Conservation (phyloP, 2,113 vertebrate genomes). For the Equus quagga region DNA sequence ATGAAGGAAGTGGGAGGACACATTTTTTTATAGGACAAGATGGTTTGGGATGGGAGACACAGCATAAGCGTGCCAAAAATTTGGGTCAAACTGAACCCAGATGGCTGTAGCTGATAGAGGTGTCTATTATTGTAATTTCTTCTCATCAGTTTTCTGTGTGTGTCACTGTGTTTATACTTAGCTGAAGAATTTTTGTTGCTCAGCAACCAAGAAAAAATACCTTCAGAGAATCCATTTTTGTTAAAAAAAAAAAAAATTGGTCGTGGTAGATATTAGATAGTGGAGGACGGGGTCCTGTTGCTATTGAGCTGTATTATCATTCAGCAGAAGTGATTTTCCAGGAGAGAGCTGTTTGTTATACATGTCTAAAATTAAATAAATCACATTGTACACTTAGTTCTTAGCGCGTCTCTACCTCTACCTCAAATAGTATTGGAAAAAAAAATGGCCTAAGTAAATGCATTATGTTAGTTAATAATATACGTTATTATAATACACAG, state of each 20-base stretch:
- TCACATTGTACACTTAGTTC: background rate
- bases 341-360: background rate
- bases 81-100: constrained; percentile 86
- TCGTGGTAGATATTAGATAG: background rate
- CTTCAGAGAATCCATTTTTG: background rate
- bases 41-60: constrained; percentile 76
- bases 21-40: constrained; percentile 75
- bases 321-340: background rate
- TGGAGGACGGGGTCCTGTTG: background rate
- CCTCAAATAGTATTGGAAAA: background rate
- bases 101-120: constrained; percentile 88
- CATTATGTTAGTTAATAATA: background rate
- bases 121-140: constrained; percentile 84
- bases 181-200: constrained; percentile 31
- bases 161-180: background rate
- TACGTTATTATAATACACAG: background rate
- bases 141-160: constrained; percentile 40
- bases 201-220: constrained; percentile 47
- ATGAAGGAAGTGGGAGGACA: constrained; percentile 81
- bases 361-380: background rate
- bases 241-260: background rate
- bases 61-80: constrained; percentile 76
- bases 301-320: background rate
- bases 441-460: background rate
- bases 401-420: background rate